Conservation (phyloP, 2,113 vertebrate genomes). For the Menidia beryllina region DNA sequence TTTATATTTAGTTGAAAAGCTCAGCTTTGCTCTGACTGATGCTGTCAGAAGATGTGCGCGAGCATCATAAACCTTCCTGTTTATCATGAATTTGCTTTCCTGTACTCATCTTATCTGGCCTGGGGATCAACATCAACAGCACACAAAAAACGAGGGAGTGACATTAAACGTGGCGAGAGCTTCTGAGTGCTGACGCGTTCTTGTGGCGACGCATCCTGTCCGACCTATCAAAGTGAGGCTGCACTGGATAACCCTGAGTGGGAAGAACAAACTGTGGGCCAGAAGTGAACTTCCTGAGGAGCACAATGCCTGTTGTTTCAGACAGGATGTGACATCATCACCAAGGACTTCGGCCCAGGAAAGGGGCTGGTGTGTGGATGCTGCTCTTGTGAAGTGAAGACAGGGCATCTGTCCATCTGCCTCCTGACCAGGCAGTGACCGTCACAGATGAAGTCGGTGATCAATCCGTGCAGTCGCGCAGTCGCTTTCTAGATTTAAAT, state of each 20-base stretch:
- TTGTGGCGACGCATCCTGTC: conserved; percentile 28
- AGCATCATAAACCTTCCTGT: too few relatives aligned
- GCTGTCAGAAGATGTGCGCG: too few relatives aligned
- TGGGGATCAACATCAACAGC: neutral
- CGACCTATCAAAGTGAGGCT: neutral
- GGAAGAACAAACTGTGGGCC: neutral
- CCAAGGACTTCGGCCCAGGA: conserved; percentile 47
- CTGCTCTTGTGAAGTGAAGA: conserved; percentile 15
- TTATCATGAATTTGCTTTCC: too few relatives aligned
- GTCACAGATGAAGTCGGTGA: neutral
- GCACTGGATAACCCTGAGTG: conserved; percentile 26
- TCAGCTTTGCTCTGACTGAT: too few relatives aligned
- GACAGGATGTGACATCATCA: conserved; percentile 67
- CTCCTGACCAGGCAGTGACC: neutral
- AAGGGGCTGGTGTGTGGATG: conserved; percentile 16
- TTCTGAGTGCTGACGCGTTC: conserved; percentile 1
- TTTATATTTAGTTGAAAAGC: too few relatives aligned
- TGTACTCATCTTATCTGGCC: neutral
- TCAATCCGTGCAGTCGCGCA: neutral
- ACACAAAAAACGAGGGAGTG: neutral
- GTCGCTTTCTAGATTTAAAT: neutral
- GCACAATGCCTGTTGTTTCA: conserved; percentile 69
- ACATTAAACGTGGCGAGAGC: neutral
- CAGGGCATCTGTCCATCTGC: neutral
- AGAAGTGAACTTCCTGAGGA: conserved; percentile 58